A percentile compares a stretch with the other conserved stretches of the same genome.
These are phyloP conservation scores for Eupithecia subumbrata DNA, from an alignment of 2,888 invertebrate genomes.

Conservation along the genomic window DNA sequence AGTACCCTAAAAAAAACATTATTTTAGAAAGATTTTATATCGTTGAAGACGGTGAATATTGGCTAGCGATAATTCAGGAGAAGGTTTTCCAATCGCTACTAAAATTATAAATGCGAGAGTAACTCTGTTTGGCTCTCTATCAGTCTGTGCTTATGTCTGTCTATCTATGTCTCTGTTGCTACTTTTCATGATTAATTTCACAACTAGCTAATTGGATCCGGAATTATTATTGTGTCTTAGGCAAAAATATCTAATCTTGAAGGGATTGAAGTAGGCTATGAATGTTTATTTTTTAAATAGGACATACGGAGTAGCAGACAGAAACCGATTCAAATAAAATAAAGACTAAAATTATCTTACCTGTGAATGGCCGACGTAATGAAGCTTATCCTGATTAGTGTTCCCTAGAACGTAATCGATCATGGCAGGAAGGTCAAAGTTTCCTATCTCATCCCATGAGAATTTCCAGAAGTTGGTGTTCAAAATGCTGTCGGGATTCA, in stretches of 20 bases:
- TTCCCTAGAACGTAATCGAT: slow-evolving; percentile 87
- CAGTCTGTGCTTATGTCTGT: not conserved
- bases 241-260: no score
- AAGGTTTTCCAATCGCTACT: not conserved
- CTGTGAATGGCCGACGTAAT: slow-evolving; percentile 92
- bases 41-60: not conserved
- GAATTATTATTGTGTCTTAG: no score
- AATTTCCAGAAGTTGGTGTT: slow-evolving; percentile 86
- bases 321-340: no score
- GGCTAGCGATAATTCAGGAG: not conserved
- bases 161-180: not conserved
- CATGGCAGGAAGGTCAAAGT: slow-evolving; percentile 90
- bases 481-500: slow-evolving; percentile 65
- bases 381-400: slow-evolving; percentile 85
- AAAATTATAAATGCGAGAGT: slow-evolving; percentile 40
- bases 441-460: slow-evolving; percentile 93
- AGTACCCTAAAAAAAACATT: slow-evolving; percentile 64
- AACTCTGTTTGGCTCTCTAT: slow-evolving; percentile 24
- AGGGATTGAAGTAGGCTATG: no score
- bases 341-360: not conserved
- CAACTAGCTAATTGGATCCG: no score
- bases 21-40: not conserved
- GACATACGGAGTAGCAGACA: no score
- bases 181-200: no score
- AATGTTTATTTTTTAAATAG: no score